Percentiles rank a stretch among this genome's conserved stretches.
Evolutionary conservation across 2,888 invertebrate genomes (phyloP).

Genomic region (Cephus runcator): DNA sequence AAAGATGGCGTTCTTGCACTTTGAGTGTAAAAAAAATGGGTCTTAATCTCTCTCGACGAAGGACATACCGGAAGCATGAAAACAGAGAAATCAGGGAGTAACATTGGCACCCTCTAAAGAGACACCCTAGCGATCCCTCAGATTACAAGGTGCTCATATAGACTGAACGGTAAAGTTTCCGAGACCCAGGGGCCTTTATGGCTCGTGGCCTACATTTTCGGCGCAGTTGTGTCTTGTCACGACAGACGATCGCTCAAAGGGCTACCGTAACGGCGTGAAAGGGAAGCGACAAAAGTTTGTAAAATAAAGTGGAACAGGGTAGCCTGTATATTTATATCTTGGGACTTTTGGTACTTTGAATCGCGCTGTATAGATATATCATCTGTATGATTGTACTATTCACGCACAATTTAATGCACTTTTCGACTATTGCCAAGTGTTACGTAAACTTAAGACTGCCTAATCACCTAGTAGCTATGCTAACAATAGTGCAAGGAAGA

Average conservation of each 20-base stretch:
- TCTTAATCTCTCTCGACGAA: not conserved
- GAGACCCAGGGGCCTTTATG: conserved; percentile 33
- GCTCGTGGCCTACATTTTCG: conserved; percentile 27
- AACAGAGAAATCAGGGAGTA: not conserved
- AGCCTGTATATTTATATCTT: not conserved
- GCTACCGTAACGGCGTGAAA: not conserved
- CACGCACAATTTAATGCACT: not conserved
- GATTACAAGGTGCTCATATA: not conserved
- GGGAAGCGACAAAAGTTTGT: not conserved
- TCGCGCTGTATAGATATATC: not conserved
- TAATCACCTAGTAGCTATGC: not conserved
- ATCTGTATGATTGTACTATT: not conserved
- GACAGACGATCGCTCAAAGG: not conserved
- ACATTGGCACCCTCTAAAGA: not conserved
- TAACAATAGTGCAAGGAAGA: not conserved
- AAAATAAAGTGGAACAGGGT: not conserved
- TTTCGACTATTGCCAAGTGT: not conserved
- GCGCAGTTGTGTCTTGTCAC: not conserved
- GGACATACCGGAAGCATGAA: not conserved
- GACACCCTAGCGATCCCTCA: not conserved
- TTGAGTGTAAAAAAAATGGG: not conserved
- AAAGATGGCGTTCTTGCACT: not conserved
- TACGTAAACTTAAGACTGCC: not conserved
- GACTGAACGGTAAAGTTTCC: conserved; percentile 28
- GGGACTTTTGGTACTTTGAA: not conserved